phyloP scores from a whole-genome alignment of 2,797 vertebrate species.

The Morus bassanus region DNA sequence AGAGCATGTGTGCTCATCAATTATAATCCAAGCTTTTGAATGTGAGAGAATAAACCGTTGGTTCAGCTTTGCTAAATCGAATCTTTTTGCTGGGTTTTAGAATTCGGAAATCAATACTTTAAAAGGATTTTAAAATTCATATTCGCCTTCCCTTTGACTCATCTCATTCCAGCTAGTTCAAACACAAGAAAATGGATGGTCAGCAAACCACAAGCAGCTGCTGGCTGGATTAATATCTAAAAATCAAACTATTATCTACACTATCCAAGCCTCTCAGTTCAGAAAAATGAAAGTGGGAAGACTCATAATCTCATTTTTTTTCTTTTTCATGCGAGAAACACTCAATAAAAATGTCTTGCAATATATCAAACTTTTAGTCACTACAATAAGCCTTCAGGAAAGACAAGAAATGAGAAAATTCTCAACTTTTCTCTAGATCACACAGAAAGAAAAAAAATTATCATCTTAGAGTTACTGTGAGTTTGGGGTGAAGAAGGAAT shows the following conservation, averaged over 20 bases:
- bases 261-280: conserved; percentile 22
- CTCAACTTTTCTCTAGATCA: not conserved
- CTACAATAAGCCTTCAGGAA: not conserved
- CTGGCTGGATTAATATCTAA: conserved; percentile 49
- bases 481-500: not conserved
- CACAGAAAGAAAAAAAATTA: not conserved
- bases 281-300: conserved; percentile 39
- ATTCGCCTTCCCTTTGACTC: conserved; percentile 24
- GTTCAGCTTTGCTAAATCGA: not conserved
- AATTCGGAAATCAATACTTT: conserved; percentile 57
- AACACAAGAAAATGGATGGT: conserved; percentile 55
- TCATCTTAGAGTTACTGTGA: not conserved
- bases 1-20: conserved; percentile 21
- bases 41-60: not conserved
- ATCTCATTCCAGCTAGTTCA: conserved; percentile 32
- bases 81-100: conserved; percentile 44
- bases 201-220: conserved; percentile 52
- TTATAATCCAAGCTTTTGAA: conserved; percentile 56
- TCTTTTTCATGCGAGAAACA: not conserved
- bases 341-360: conserved; percentile 41
- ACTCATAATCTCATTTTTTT: not conserved
- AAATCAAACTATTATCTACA: conserved; percentile 57
- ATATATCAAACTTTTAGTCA: conserved; percentile 17
- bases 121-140: conserved; percentile 52
- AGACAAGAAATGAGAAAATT: conserved; percentile 27